Evolutionary conservation across 2,113 vertebrate genomes (phyloP), one percentile per base, ranked within the genome.

Genomic region (Columbina picui): DNA sequence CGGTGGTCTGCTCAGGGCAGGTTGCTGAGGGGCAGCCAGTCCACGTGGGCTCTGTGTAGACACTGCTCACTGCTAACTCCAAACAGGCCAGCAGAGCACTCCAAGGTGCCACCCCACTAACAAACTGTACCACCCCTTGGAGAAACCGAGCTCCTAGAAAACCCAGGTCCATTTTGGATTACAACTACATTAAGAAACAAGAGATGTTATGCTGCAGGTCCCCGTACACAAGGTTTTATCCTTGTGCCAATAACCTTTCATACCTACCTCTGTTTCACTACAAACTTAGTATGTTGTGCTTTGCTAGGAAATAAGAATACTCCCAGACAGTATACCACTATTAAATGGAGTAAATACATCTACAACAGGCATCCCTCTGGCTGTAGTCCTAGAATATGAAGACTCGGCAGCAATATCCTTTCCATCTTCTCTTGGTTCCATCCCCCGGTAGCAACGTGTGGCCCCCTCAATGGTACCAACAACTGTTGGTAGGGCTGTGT

Each of bases 1-100:
- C 43, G 6, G 43, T 43, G 17, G 43, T 43, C 43, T 43, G 43
- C 55, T 53, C n/a, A 11, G 30, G 59, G 45, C 50, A 74, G 47
- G 77, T 26, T 2, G 2, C 30, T 7, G 2, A 55, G 61, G 79
- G 3, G 1, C 71, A 68, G 83, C 36, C 43, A 20, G 14, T 9
- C 50, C 59, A 13, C 0, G 0, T 0, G 0, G 80, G 34, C 7
- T 1, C 57, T 27, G 38, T 3, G 27, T 0, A 8, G 65, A 20
- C 29, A 2, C 53, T 7, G 19, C 17, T 74, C 50, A 41, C 78
- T 56, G 26, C 55, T 52, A 22, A n/a, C 25, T 69, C 39, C 85
- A 27, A 6, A 59, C 32, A 29, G 49, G 32, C 38, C 12, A 10
- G 63, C 6, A 7, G 38, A 4, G 1, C 23, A 3, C 53, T 56